Percentiles rank a stretch among this genome's conserved stretches.
Conservation (phyloP, 2,888 invertebrate species). For the Epicampocera succincta region DNA sequence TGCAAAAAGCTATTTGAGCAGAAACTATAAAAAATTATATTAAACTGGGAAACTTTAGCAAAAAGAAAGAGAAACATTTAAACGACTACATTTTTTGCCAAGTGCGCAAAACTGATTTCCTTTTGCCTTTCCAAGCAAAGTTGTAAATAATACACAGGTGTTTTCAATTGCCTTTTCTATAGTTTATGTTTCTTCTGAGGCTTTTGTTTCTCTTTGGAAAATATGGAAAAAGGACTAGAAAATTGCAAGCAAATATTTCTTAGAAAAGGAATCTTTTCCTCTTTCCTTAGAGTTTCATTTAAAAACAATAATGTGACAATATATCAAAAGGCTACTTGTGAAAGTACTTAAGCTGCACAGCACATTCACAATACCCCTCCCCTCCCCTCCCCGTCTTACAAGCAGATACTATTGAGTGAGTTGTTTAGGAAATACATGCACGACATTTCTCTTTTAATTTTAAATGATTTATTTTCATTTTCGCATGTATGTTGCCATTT, state of each 20-base stretch:
- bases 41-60: not conserved
- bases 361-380: conserved; percentile 20
- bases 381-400: too few relatives aligned
- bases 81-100: too few relatives aligned
- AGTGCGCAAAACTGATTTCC: not conserved
- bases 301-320: conserved; percentile 58
- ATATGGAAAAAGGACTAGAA: conserved; percentile 1
- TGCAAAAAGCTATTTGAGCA: conserved; percentile 39
- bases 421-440: conserved; percentile 4
- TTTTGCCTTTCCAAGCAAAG: conserved; percentile 7
- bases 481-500: not conserved
- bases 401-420: conserved; percentile 9
- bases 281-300: conserved; percentile 6
- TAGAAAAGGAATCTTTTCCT: not conserved
- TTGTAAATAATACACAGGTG: conserved; percentile 57
- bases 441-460: conserved; percentile 14
- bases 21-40: conserved; percentile 3
- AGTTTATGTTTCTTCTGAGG: conserved; percentile 32
- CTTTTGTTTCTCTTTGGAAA: conserved; percentile 6
- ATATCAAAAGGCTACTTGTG: conserved; percentile 44
- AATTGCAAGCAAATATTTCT: conserved; percentile 7
- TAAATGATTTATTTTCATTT: conserved; percentile 19
- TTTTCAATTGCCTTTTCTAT: conserved; percentile 54
- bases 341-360: not conserved
- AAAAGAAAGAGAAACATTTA: not conserved